These are phyloP conservation scores for Aethina tumida DNA, from an alignment of 1,140 invertebrate genomes.

Conservation along the genomic window DNA sequence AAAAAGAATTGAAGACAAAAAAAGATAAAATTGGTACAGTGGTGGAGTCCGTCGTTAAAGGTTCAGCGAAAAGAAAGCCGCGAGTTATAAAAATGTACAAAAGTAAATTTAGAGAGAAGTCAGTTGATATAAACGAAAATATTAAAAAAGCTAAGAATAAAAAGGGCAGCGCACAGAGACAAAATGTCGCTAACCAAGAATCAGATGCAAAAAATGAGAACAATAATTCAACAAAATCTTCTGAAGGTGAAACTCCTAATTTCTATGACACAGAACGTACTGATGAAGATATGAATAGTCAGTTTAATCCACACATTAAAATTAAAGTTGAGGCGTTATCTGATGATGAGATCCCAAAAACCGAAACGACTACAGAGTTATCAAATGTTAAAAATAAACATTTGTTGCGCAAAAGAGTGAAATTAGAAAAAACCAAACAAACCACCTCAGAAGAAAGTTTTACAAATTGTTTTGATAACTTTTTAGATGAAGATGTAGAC, in stretches of 20 bases:
- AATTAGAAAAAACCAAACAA: conserved; percentile 4
- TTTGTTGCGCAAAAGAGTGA: neutral
- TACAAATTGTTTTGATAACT: conserved; percentile 2
- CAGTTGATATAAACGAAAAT: too few species aligned
- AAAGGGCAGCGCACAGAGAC: too few species aligned
- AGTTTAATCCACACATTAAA: too few species aligned
- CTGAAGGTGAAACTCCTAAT: too few species aligned
- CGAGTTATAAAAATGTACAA: conserved; percentile 8
- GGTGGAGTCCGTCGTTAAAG: conserved; percentile 13
- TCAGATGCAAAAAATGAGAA: too few species aligned
- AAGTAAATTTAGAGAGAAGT: too few species aligned
- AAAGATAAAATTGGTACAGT: conserved; percentile 11
- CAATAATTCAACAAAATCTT: too few species aligned
- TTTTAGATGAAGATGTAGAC: conserved; percentile 5
- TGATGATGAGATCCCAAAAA: neutral
- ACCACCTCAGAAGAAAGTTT: neutral
- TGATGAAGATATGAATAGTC: too few species aligned
- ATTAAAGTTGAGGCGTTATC: too few species aligned
- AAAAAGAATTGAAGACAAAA: conserved; percentile 15
- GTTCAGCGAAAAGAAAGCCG: conserved; percentile 22
- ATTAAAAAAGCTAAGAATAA: too few species aligned
- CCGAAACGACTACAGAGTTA: neutral
- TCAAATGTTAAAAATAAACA: conserved; percentile 1
- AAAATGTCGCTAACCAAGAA: too few species aligned
- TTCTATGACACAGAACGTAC: too few species aligned